Evolutionary conservation across 2,888 invertebrate species (phyloP).

Genomic region (Orchesellides sinensis): DNA sequence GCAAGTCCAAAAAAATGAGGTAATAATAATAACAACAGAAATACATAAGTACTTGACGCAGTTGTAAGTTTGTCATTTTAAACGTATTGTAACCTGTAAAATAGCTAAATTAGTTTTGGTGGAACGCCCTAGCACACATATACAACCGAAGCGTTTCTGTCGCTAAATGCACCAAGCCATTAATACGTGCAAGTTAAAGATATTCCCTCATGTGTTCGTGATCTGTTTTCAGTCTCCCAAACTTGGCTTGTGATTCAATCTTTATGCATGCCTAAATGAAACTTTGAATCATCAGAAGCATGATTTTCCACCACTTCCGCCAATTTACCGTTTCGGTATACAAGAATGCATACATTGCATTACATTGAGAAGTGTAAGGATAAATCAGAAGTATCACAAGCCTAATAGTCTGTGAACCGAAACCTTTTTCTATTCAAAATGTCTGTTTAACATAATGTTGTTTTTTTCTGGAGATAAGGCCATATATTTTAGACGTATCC

Average conservation of each 20-base stretch:
- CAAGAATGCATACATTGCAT: constrained; percentile 18
- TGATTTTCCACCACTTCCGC: constrained; percentile 75
- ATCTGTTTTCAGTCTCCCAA: constrained; percentile 64
- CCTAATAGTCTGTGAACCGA: background rate
- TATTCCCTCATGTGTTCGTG: constrained; percentile 30
- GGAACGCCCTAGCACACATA: constrained; percentile 68
- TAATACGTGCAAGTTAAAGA: background rate
- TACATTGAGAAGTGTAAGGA: background rate
- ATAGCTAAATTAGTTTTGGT: constrained; percentile 73
- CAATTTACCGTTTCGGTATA: constrained; percentile 62
- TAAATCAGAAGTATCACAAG: no score
- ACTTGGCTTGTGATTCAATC: constrained; percentile 38
- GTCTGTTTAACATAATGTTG: background rate
- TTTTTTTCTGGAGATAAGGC: constrained; percentile 16
- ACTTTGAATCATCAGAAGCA: constrained; percentile 63
- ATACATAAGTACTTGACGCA: background rate
- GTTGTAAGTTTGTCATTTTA: background rate
- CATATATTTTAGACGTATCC: constrained; percentile 26
- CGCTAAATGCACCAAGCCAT: background rate
- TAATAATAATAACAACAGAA: constrained; percentile 5
- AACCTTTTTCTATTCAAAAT: no score
- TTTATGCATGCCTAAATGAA: constrained; percentile 53
- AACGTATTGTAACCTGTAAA: constrained; percentile 45
- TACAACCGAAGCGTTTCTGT: constrained; percentile 33
- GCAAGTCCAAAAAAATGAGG: background rate